Conservation (phyloP, 2,797 vertebrate genomes). For the Sebastes hopkinsi region DNA sequence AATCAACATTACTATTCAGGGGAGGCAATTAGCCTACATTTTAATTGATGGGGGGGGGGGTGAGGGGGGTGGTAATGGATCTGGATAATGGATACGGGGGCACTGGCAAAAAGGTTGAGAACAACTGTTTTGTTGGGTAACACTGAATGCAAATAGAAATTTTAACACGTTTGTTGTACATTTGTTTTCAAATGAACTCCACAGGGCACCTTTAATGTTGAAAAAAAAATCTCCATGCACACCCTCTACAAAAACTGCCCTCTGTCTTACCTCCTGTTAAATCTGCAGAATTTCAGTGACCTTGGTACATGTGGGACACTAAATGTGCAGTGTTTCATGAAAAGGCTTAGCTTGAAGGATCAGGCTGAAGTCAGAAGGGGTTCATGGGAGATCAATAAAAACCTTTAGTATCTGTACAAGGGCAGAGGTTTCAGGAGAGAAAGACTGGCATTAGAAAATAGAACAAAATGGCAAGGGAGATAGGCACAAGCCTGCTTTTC, state of each 20-base stretch:
- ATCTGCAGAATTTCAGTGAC: constrained; percentile 42
- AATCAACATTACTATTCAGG: not conserved
- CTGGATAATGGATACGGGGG: not conserved
- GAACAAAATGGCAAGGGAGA: constrained; percentile 40
- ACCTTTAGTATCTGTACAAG: constrained; percentile 55
- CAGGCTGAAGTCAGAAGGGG: constrained; percentile 52
- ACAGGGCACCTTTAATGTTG: not conserved
- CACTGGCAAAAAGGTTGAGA: not conserved
- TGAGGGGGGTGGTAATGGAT: not conserved
- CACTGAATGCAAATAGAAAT: not conserved
- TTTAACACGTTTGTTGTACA: not conserved
- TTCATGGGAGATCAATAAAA: constrained; percentile 65
- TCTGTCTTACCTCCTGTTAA: constrained; percentile 23
- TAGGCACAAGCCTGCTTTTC: constrained; percentile 14
- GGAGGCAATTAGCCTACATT: not conserved
- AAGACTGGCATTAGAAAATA: constrained; percentile 43
- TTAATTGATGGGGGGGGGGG: not conserved
- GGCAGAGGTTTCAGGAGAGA: constrained; percentile 39
- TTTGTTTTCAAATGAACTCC: constrained; percentile 4
- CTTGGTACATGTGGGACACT: constrained; percentile 51
- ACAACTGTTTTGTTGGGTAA: not conserved
- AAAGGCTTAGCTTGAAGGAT: constrained; percentile 62
- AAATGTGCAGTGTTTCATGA: constrained; percentile 66
- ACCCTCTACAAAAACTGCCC: not conserved
- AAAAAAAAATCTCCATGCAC: not conserved